These are phyloP conservation scores for Percina caprodes DNA, from an alignment of 2,113 vertebrate species.

Conservation along the genomic window DNA sequence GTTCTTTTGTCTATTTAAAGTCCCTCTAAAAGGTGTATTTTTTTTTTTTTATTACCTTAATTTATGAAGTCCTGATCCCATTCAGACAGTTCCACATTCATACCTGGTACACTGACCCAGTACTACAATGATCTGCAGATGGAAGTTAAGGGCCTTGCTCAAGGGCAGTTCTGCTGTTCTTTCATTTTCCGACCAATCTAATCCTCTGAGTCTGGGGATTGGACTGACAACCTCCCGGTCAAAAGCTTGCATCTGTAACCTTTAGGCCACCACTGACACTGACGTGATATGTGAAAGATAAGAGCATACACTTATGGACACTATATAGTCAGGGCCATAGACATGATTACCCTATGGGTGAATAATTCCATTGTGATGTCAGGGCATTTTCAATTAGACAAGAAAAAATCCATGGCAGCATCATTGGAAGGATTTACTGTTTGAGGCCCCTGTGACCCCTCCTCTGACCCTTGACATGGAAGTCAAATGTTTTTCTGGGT, in stretches of 20 bases:
- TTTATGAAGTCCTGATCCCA: too few relatives aligned
- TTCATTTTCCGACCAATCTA: too few relatives aligned
- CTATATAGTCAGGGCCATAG: neutral
- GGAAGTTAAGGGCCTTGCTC: too few relatives aligned
- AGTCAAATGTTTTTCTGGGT: conserved; percentile 84
- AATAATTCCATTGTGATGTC: conserved; percentile 7
- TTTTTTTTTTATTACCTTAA: too few relatives aligned
- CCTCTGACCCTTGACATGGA: conserved; percentile 85
- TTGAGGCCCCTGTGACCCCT: conserved; percentile 80
- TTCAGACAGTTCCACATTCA: too few relatives aligned
- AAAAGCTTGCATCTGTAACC: too few relatives aligned
- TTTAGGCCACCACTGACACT: too few relatives aligned
- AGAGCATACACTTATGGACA: neutral
- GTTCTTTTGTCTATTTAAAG: neutral
- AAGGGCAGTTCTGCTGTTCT: too few relatives aligned
- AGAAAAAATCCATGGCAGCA: conserved; percentile 63
- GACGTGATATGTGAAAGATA: neutral
- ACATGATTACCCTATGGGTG: neutral
- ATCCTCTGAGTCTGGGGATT: too few relatives aligned
- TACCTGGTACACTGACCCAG: too few relatives aligned
- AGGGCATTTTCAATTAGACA: conserved; percentile 44
- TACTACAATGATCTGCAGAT: too few relatives aligned
- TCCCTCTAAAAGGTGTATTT: neutral
- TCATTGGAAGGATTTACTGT: conserved; percentile 78
- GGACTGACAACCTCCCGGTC: too few relatives aligned